These are phyloP conservation scores for Platyscapa corneri DNA, from an alignment of 1,140 invertebrate species.

Conservation along the genomic window DNA sequence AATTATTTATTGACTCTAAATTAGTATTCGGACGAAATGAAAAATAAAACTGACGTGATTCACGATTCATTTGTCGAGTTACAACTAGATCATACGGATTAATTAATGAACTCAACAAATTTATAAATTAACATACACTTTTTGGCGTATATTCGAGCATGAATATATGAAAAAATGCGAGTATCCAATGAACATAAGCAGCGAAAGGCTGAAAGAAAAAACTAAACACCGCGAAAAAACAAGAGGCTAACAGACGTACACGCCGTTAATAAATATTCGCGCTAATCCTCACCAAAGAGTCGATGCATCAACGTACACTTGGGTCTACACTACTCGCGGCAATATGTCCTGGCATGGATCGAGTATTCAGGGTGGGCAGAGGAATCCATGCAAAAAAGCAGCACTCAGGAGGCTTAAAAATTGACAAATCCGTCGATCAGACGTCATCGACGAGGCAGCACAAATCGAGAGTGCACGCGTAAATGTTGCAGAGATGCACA, in stretches of 20 bases:
- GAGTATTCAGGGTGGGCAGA: background rate
- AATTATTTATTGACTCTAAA: too few relatives aligned
- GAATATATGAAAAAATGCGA: too few relatives aligned
- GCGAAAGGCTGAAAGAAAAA: too few relatives aligned
- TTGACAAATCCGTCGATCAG: conserved; percentile 73
- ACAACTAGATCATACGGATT: too few relatives aligned
- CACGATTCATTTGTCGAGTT: too few relatives aligned
- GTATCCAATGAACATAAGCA: too few relatives aligned
- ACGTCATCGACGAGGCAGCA: conserved; percentile 69
- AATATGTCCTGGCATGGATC: background rate
- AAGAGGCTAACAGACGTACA: background rate
- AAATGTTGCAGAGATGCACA: conserved; percentile 63
- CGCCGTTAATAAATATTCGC: background rate
- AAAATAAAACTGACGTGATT: too few relatives aligned
- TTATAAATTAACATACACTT: too few relatives aligned
- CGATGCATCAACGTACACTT: background rate
- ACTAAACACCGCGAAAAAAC: background rate
- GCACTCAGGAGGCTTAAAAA: conserved; percentile 71
- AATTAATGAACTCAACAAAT: too few relatives aligned
- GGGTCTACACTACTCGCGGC: too few relatives aligned
- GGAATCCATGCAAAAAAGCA: conserved; percentile 52
- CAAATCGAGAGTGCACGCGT: conserved; percentile 38
- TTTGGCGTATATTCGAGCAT: too few relatives aligned
- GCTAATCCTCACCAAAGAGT: conserved; percentile 10
- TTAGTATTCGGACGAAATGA: too few relatives aligned